Evolutionary conservation across 2,888 invertebrate species (phyloP), one percentile per base, ranked within the genome.

Genomic region (Tinea semifulvella): DNA sequence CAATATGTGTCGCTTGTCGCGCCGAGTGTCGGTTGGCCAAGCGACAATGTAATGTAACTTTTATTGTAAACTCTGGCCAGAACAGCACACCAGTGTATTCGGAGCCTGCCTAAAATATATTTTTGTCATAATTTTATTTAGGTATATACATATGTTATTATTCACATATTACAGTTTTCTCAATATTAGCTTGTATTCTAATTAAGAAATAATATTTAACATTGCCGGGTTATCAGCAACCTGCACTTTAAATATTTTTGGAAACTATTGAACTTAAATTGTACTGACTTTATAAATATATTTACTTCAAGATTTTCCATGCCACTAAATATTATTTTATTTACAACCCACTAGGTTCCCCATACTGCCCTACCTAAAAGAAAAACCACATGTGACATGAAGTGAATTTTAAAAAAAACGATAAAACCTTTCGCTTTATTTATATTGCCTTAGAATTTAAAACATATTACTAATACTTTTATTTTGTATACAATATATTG

Each of bases 231-330:
- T 79, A 81, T 82, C 81, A 81, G 75, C 81, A 73, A 80, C 82
- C 82, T 82, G 82, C 82, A 77, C 82, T 81, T 82, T 82, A 82
- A 55, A 82, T 82, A 82, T 82, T 82, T 82, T 82, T 82, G 82
- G 81, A 82, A 81, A 81, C 81, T 82, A 82, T 82, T 82, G 81
- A 82, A 81, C 82, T 82, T 82, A 82, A 82, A 82, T 82, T 82
- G 82, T 82, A 82, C 82, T 82, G 81, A 82, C 81, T 82, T 82
- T 82, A 82, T 82, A 81, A 82, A 82, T 81, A 82, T 82, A 82
- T 82, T 82, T 82, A 82, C 81, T 82, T 82, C 81, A 82, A 82
- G 80, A 82, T 82, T 81, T 81, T 80, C 80, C 79, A 81, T 79
- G 80, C 80, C 80, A 81, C 77, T 81, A 80, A 53, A 51, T 46